Base-by-base conservation (phyloP, 2,888 invertebrate genomes). In the Patella pellucida region DNA sequence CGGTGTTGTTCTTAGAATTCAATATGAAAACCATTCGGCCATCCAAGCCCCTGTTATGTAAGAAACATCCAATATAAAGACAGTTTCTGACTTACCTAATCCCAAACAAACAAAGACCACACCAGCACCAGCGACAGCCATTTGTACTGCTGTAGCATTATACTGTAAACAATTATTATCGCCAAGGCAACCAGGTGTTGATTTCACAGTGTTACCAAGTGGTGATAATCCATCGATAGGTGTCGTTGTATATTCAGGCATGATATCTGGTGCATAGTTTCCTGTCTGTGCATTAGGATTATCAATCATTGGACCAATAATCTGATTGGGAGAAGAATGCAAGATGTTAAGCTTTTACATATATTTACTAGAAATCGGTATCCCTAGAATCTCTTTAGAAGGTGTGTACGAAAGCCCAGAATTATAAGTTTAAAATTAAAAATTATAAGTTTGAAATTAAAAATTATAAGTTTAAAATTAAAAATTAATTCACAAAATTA, bases 281-380 rank as follows among this genome's bases (percentile, higher is more conserved):
- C 89, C 89, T 79, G 83, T 88, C 9, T 87, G 70, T 54, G 84
- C 82, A 3, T 73, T 72, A 1, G 84, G 52, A 73, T 88, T 87
- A 76, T 88, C 79, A 12, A 87, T 85, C 86, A 89, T 86, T 14
- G 89, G 89, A 14, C 89, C 89, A 67, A 89, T 79, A 52, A 89
- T 77, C 89, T 89, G 78, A 31, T 4, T 31, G 31, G 3, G 50
- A 5, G 5, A 7, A 31, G 5, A 31, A 31, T 4, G n/a, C n/a
- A n/a, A n/a, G n/a, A n/a, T n/a, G n/a, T n/a, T n/a, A n/a, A n/a
- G n/a, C n/a, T n/a, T n/a, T n/a, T n/a, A n/a, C n/a, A n/a, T n/a
- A n/a, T n/a, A n/a, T n/a, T n/a, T n/a, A n/a, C n/a, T n/a, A n/a
- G n/a, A n/a, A n/a, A n/a, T n/a, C n/a, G n/a, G n/a, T 5, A 31